These are phyloP conservation scores for Agonum fuliginosum DNA, from an alignment of 2,888 invertebrate species.

Conservation along the genomic window DNA sequence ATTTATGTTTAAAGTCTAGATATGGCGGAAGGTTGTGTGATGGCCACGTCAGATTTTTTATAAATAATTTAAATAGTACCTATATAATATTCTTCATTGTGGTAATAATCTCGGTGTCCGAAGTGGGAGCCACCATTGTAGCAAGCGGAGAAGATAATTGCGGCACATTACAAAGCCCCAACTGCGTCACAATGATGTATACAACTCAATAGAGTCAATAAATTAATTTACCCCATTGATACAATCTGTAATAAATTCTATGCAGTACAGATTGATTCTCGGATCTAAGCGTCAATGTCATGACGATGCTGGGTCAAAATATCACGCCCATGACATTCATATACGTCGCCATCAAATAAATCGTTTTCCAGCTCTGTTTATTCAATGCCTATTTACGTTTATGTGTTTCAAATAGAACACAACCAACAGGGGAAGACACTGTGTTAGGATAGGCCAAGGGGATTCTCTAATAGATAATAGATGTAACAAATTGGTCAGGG, in stretches of 20 bases:
- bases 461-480: constrained; percentile 11
- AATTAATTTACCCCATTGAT: constrained; percentile 11
- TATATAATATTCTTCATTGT: no score
- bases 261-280: constrained; percentile 13
- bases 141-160: no score
- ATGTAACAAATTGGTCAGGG: neutral
- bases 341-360: constrained; percentile 48
- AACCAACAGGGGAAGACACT: neutral
- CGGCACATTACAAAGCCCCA: constrained; percentile 10
- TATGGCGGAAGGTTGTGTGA: no score
- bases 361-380: constrained; percentile 42
- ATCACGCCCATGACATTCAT: constrained; percentile 48
- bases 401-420: constrained; percentile 34
- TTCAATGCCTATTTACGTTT: constrained; percentile 29
- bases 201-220: constrained; percentile 22
- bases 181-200: constrained; percentile 11
- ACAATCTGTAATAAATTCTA: constrained; percentile 27
- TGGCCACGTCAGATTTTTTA: no score
- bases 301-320: constrained; percentile 26
- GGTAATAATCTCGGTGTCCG: no score
- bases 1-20: no score
- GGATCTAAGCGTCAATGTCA: neutral
- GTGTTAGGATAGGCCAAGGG: no score
- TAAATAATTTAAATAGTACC: no score
- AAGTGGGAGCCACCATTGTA: no score